Evolutionary conservation across 2,888 invertebrate genomes (phyloP).

Genomic region (Nephrotoma flavescens): DNA sequence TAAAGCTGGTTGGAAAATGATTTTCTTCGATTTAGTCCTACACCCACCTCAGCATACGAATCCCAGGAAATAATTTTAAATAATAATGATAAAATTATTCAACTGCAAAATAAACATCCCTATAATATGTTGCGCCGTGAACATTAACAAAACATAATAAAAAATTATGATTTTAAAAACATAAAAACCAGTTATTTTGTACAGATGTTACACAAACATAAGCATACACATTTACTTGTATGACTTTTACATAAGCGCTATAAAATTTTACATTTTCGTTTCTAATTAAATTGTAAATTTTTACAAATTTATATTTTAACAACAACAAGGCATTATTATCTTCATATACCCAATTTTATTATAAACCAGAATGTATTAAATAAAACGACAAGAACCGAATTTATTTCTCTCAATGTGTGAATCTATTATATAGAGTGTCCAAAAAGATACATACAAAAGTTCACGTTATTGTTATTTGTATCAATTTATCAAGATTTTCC

Average conservation of each 20-base stretch:
- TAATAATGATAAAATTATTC: not conserved
- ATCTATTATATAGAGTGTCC: not conserved
- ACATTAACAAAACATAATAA: not conserved
- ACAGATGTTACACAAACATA: not conserved
- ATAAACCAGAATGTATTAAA: not conserved
- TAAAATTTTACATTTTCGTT: not conserved
- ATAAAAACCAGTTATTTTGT: not conserved
- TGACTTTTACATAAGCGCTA: not conserved
- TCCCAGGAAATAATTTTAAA: not conserved
- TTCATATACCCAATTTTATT: not conserved
- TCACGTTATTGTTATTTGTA: not conserved
- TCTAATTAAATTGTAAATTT: not conserved
- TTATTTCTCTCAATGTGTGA: not conserved
- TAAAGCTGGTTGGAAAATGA: not conserved
- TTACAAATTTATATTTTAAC: not conserved
- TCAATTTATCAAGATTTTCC: not conserved
- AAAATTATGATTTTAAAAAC: not conserved
- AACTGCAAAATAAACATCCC: not conserved
- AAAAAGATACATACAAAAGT: not conserved
- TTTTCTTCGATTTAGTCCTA: not conserved
- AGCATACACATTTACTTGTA: not conserved
- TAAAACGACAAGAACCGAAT: not conserved
- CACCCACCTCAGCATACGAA: too few relatives aligned
- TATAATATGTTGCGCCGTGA: not conserved
- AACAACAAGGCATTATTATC: not conserved